These are phyloP conservation scores for Eurytoma californica DNA, from an alignment of 2,888 invertebrate genomes.

Conservation along the genomic window DNA sequence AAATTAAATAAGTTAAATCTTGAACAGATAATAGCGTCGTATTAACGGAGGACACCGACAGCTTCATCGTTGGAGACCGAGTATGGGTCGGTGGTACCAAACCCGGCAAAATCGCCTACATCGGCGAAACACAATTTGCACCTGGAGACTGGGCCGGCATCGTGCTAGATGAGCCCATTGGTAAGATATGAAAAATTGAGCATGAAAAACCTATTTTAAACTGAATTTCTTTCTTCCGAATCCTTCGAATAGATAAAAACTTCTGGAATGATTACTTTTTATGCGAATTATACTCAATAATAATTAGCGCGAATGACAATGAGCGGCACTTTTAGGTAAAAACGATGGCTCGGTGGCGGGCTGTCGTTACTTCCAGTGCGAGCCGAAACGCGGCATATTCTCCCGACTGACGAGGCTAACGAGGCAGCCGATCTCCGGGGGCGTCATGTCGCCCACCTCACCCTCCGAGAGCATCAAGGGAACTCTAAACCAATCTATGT, in stretches of 20 bases:
- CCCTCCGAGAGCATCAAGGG: conserved; percentile 76
- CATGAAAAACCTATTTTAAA: neutral
- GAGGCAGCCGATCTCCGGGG: conserved; percentile 80
- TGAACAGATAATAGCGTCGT: conserved; percentile 88
- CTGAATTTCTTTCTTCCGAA: neutral
- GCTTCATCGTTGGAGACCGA: conserved; percentile 95
- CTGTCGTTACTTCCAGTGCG: conserved; percentile 94
- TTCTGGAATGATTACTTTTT: too few relatives aligned
- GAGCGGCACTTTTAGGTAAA: conserved; percentile 82
- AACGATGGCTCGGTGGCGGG: conserved; percentile 97
- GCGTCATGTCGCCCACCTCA: conserved; percentile 66
- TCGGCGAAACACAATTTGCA: conserved; percentile 97
- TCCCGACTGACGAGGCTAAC: conserved; percentile 91
- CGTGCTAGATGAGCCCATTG: conserved; percentile 95
- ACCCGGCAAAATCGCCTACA: conserved; percentile 93
- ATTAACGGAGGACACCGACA: conserved; percentile 92
- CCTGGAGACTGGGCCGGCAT: conserved; percentile 99
- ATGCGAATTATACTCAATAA: too few relatives aligned
- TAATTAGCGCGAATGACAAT: too few relatives aligned
- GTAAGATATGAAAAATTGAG: conserved; percentile 76
- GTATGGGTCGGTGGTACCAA: conserved; percentile 96
- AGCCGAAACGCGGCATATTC: conserved; percentile 94
- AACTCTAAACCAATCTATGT: conserved; percentile 72
- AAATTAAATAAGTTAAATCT: conserved; percentile 25
- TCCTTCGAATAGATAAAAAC: too few relatives aligned